Evolutionary conservation across 2,113 vertebrate genomes (phyloP).

Genomic region (Hystrix brachyura): DNA sequence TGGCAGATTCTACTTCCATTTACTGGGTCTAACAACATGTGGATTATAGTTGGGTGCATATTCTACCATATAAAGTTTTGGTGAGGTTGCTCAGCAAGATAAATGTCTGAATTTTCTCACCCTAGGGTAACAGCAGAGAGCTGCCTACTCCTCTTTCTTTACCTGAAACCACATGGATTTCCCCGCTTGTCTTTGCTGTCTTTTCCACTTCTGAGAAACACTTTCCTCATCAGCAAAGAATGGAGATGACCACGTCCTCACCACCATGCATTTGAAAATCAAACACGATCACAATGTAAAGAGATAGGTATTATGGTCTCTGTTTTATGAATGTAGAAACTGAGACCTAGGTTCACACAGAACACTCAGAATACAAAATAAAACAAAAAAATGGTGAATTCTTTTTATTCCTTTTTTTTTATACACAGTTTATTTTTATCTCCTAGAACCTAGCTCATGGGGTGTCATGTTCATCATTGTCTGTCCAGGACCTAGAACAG

Average conservation of each 20-base stretch:
- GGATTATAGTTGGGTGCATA: neutral
- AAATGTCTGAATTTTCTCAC: neutral
- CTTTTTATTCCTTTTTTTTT: neutral
- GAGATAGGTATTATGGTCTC: accelerated
- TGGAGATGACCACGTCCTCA: neutral
- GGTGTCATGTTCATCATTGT: neutral
- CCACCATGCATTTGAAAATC: neutral
- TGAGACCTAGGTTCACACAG: neutral
- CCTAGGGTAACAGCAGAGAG: too few relatives aligned
- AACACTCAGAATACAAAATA: neutral
- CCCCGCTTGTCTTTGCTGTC: neutral
- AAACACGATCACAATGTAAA: neutral
- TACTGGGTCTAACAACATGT: neutral
- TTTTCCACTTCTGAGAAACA: neutral
- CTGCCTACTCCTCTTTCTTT: neutral
- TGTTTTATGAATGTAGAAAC: neutral
- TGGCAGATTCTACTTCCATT: neutral
- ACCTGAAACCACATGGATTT: neutral
- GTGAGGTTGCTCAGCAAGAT: neutral
- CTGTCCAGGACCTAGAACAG: neutral
- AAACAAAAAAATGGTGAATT: neutral
- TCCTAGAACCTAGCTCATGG: neutral
- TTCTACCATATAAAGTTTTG: neutral
- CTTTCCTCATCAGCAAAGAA: neutral
- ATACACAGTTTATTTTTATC: neutral